phyloP scores from a whole-genome alignment of 2,113 vertebrate genomes.

The Loxodonta africana region DNA sequence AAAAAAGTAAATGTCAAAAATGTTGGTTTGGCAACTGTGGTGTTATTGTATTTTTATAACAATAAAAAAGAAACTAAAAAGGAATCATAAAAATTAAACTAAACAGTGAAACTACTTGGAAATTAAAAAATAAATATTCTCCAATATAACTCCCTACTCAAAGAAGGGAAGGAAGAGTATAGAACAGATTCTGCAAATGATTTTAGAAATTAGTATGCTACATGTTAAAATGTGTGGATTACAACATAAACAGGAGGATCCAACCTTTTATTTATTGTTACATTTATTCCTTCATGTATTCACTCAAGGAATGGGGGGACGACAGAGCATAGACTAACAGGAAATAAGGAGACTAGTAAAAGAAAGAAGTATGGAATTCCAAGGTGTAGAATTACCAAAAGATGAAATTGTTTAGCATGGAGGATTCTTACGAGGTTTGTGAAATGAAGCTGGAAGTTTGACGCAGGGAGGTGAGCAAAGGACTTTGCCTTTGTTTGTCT shows the following conservation, averaged over 20 bases:
- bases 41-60: background rate
- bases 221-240: background rate
- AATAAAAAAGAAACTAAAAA: background rate
- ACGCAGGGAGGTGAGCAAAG: background rate
- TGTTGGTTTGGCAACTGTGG: background rate
- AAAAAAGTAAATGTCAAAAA: background rate
- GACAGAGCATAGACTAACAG: background rate
- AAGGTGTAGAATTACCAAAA: constrained; percentile 5
- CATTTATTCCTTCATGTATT: background rate
- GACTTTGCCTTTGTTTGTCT: background rate
- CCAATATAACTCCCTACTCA: background rate
- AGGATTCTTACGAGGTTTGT: background rate
- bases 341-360: background rate
- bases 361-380: background rate
- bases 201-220: background rate
- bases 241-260: background rate
- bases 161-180: background rate
- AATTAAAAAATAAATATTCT: background rate
- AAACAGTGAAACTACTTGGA: background rate
- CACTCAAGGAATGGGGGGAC: background rate
- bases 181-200: background rate
- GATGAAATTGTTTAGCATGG: background rate
- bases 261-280: background rate
- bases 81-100: background rate
- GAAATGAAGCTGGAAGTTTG: background rate